Evolutionary conservation across 2,113 vertebrate species (phyloP).

Genomic region (Hippoglossus stenolepis): DNA sequence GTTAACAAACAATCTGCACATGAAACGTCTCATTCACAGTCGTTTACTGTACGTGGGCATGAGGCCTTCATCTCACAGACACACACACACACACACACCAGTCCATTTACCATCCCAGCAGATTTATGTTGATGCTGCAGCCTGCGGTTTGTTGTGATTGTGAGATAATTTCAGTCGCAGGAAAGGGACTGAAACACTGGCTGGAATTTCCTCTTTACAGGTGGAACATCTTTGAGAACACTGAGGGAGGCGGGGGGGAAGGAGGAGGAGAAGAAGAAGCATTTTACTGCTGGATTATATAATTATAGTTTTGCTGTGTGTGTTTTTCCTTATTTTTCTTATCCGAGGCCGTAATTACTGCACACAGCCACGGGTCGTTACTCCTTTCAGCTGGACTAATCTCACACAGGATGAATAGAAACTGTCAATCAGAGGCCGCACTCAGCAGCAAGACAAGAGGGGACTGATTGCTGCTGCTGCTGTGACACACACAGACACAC

Average conservation of each 20-base stretch:
- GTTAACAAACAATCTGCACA: not conserved
- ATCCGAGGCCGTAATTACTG: constrained; percentile 78
- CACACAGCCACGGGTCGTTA: constrained; percentile 77
- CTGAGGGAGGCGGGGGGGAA: not conserved
- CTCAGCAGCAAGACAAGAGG: constrained; percentile 80
- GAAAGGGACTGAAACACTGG: constrained; percentile 38
- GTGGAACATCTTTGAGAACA: constrained; percentile 62
- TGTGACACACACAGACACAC: constrained; percentile 46
- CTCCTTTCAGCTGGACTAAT: constrained; percentile 82
- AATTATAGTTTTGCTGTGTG: constrained; percentile 82
- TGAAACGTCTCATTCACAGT: not conserved
- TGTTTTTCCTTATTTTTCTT: constrained; percentile 68
- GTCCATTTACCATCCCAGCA: not conserved
- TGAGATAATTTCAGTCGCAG: constrained; percentile 61
- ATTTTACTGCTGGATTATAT: constrained; percentile 73
- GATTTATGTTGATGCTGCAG: constrained; percentile 41
- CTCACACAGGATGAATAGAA: constrained; percentile 79
- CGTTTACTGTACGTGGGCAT: not conserved
- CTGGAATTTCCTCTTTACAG: constrained; percentile 64
- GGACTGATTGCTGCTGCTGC: constrained; percentile 78
- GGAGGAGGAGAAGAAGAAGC: not conserved
- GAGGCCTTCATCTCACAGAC: no score
- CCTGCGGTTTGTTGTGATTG: constrained; percentile 73
- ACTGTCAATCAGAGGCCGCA: constrained; percentile 80
- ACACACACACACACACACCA: not conserved